Base-by-base conservation (phyloP, 1,140 invertebrate genomes). In the Drosophila jambulina region DNA sequence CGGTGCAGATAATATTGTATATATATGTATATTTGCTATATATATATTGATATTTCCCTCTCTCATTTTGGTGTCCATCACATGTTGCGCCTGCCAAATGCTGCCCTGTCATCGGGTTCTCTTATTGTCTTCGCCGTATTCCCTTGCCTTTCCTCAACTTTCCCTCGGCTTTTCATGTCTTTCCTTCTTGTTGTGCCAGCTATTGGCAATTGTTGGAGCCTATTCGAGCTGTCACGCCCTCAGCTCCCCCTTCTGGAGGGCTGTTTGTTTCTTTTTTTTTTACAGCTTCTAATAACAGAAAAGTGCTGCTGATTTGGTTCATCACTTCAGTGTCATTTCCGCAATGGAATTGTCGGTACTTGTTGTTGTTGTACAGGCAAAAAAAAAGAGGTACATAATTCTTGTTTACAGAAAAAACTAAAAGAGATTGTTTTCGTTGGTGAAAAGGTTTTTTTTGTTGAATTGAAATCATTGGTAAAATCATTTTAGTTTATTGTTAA, bases 221-320 rank as follows among this genome's bases (percentile, higher is more conserved):
- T 72, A 71, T 42, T 58, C 10, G 53, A 59, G 67, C 54, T 75
- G 59, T 64, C 70, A 64, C 70, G 36, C 70, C 70, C 27, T 13
- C 72, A 40, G 34, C 13, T 56, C 17, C 29, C 68, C 7, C 17
- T 34, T 19, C 25, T 19, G 29, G n/a, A 42, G 34, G 19, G 38
- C 43, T 60, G 29, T 43, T 46, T 51, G 51, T 60, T 54, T 48
- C 12, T 34, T 36, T 54, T 21, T 48, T 75, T 80, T 88, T 88
- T 80, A 88, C 80, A 83, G 69, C 80, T 83, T 87, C 76, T 87
- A 88, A 87, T 87, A 88, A 88, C 67, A 80, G 71, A 88, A 87
- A 88, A 87, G 84, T 88, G 83, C 79, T 78, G 83, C 83, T 87
- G 80, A 87, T 87, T 87, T 78, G 84, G 83, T 87, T 86, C 82